phyloP scores from a whole-genome alignment of 2,113 vertebrate genomes.

The Petrocephalus zakoni region DNA sequence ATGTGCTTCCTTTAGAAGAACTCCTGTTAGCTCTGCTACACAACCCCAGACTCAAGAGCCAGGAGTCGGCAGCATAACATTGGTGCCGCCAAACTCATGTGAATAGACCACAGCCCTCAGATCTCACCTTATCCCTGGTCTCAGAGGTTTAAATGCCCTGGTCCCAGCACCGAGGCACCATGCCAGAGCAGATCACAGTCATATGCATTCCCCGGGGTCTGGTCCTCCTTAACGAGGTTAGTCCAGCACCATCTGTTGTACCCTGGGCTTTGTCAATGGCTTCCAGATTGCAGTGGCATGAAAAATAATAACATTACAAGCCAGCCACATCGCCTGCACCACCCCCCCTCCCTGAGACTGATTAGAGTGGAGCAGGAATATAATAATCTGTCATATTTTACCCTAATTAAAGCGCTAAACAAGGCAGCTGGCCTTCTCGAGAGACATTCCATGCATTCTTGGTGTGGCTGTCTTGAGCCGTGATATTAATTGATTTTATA shows the following conservation, averaged over 20 bases:
- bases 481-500: slow-evolving; percentile 62
- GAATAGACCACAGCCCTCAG: neutral
- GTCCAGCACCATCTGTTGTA: neutral
- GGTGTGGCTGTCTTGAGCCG: slow-evolving; percentile 56
- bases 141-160: slow-evolving; percentile 1
- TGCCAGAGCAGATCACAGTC: neutral
- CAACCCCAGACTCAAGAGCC: neutral
- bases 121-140: neutral
- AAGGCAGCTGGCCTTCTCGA: slow-evolving; percentile 43
- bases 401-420: slow-evolving; percentile 55
- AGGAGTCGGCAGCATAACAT: neutral
- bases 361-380: slow-evolving; percentile 46
- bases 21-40: neutral
- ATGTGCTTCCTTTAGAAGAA: neutral
- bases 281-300: slow-evolving; percentile 1
- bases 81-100: neutral
- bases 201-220: neutral
- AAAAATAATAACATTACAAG: slow-evolving; percentile 44
- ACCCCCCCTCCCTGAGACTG: slow-evolving; percentile 32
- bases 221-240: slow-evolving; percentile 3
- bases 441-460: slow-evolving; percentile 57
- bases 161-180: neutral
- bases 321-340: slow-evolving; percentile 31
- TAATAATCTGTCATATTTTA: slow-evolving; percentile 57
- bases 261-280: slow-evolving; percentile 1